Evolutionary conservation across 2,113 vertebrate genomes (phyloP).

Genomic region (Lasiurus borealis): DNA sequence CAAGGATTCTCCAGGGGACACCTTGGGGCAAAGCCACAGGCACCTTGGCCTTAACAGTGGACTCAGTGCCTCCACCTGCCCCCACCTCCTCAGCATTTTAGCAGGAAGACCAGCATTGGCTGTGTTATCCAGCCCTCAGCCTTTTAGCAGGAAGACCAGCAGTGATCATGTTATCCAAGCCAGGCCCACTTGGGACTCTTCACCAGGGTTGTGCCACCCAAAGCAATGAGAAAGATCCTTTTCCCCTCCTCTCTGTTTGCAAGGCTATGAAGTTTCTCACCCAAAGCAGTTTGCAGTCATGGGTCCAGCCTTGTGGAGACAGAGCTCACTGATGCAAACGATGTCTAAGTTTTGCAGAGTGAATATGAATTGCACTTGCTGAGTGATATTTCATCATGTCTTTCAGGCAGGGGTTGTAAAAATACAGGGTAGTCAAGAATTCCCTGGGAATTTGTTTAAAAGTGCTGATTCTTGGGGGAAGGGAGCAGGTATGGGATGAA

Average conservation of each 20-base stretch:
- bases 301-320: background rate
- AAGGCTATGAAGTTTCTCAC: background rate
- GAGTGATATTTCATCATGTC: constrained; percentile 52
- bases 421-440: background rate
- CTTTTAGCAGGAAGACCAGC: background rate
- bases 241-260: background rate
- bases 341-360: background rate
- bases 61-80: background rate
- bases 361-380: constrained; percentile 21
- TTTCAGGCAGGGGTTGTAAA: constrained; percentile 44
- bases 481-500: too few species aligned
- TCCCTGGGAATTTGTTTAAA: constrained; percentile 47
- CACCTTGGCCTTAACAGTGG: background rate
- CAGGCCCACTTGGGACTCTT: background rate
- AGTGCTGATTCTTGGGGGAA: background rate
- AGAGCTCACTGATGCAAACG: constrained; percentile 10
- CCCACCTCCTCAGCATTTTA: background rate
- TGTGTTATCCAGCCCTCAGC: background rate
- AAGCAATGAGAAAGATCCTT: background rate
- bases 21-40: background rate
- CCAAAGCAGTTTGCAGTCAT: background rate
- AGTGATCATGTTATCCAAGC: background rate
- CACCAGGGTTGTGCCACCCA: too few species aligned
- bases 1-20: background rate
- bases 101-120: too few species aligned